Base-by-base conservation (phyloP, 1,140 invertebrate species). In the Drosophila lacertosa region DNA sequence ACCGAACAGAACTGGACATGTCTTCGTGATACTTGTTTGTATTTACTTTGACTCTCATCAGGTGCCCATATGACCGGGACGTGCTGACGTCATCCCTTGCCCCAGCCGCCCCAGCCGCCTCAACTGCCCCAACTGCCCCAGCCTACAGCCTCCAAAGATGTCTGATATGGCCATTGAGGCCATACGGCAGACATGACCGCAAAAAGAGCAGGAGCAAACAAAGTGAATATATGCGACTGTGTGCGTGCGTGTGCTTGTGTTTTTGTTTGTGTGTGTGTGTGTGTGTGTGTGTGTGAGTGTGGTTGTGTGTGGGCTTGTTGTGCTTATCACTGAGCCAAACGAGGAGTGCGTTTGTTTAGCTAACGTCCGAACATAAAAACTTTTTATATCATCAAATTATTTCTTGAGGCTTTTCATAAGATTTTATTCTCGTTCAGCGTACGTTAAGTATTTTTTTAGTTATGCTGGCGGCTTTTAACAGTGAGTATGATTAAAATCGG, bases 21-120 rank as follows among this genome's bases (percentile, higher is more conserved):
- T 75, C 70, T 66, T 80, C 53, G 48, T 68, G 67, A 74, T 81
- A 77, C 82, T 82, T 82, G 57, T 73, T 76, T 77, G 63, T 68
- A 62, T 68, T 53, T 62, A 59, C 58, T 68, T 68, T 48, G 32
- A 53, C 33, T 64, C 70, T 71, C 72, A 74, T 78, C 70, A 65
- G 65, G 70, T 58, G 57, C 35, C 68, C 62, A 66, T 65, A 65
- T 47, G 65, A 59, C 59, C 62, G 57, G 37, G 55, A 53, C 63
- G 51, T 62, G 74, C 65, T 76, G 79, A 83, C 78, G 78, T 83
- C 78, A 82, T 83, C 55, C 50, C 29, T 24, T 45, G 44, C 35
- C 1, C n/a, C 39, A 18, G 24, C 47, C 32, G 26, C 47, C 15
- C 44, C n/a, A 26, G 6, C 44, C n/a, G 42, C 44, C 50, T 51